Percentiles rank a stretch among this genome's conserved stretches.
Conservation (phyloP, 2,888 invertebrate species). For the Baronia brevicornis region DNA sequence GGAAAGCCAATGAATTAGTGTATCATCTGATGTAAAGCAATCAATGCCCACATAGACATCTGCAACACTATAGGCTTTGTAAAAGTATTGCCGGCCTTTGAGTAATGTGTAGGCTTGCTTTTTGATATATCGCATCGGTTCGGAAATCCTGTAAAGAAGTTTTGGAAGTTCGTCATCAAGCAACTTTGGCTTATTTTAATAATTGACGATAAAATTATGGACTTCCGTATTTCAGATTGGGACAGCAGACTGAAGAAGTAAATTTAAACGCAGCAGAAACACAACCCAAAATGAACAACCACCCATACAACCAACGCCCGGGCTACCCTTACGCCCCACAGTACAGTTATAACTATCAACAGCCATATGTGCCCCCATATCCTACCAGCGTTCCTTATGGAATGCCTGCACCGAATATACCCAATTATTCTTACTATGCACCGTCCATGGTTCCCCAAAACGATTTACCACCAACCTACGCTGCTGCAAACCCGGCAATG, state of each 20-base stretch:
- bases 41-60: too few species aligned
- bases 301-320: constrained; percentile 50
- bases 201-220: constrained; percentile 5
- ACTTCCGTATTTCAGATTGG: constrained; percentile 44
- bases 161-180: too few species aligned
- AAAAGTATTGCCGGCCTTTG: too few species aligned
- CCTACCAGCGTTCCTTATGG: constrained; percentile 47
- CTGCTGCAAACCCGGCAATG: constrained; percentile 33
- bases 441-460: constrained; percentile 28
- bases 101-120: too few species aligned
- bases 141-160: too few species aligned
- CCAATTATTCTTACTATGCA: constrained; percentile 42
- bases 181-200: too few species aligned
- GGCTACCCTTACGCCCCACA: constrained; percentile 44
- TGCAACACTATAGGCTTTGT: too few species aligned
- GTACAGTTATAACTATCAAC: constrained; percentile 44
- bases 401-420: constrained; percentile 45
- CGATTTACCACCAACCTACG: constrained; percentile 36
- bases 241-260: constrained; percentile 59
- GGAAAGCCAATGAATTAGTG: too few species aligned
- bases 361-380: constrained; percentile 50
- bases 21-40: too few species aligned
- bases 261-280: constrained; percentile 41
- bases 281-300: constrained; percentile 54
- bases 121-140: too few species aligned